These are phyloP conservation scores for Sphaeridia pumilis DNA, from an alignment of 2,888 invertebrate genomes.

Conservation along the genomic window DNA sequence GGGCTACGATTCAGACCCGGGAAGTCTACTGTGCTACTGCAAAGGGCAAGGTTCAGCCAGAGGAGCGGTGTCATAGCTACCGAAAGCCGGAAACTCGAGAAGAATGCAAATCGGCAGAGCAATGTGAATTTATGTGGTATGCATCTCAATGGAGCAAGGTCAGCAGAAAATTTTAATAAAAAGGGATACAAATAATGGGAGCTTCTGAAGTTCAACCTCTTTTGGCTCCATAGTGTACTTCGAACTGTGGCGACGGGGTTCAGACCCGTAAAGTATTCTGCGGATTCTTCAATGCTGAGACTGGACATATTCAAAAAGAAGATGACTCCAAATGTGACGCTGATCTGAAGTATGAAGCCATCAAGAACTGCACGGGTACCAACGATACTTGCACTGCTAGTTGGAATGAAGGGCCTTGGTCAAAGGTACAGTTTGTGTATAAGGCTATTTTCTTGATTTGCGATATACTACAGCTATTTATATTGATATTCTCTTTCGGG, in stretches of 20 bases:
- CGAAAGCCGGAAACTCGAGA: constrained; percentile 51
- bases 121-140: constrained; percentile 76
- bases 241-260: constrained; percentile 66
- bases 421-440: too few species aligned
- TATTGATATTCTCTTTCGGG: too few species aligned
- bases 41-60: constrained; percentile 53
- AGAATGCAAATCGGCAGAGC: constrained; percentile 50
- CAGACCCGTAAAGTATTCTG: constrained; percentile 78
- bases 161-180: too few species aligned
- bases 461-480: too few species aligned
- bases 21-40: constrained; percentile 60
- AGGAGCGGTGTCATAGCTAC: constrained; percentile 56
- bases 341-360: constrained; percentile 54
- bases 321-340: constrained; percentile 57
- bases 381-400: constrained; percentile 62
- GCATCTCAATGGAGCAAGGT: constrained; percentile 86
- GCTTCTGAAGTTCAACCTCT: constrained; percentile 7
- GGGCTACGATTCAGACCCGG: constrained; percentile 60
- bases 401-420: constrained; percentile 83
- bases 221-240: constrained; percentile 14
- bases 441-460: too few species aligned
- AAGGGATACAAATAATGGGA: too few species aligned
- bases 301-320: constrained; percentile 50
- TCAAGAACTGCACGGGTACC: constrained; percentile 50
- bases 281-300: constrained; percentile 56